Evolutionary conservation across 1,140 invertebrate species (phyloP), one percentile per base, ranked within the genome.

Genomic region (Druon quercuslanigerum): DNA sequence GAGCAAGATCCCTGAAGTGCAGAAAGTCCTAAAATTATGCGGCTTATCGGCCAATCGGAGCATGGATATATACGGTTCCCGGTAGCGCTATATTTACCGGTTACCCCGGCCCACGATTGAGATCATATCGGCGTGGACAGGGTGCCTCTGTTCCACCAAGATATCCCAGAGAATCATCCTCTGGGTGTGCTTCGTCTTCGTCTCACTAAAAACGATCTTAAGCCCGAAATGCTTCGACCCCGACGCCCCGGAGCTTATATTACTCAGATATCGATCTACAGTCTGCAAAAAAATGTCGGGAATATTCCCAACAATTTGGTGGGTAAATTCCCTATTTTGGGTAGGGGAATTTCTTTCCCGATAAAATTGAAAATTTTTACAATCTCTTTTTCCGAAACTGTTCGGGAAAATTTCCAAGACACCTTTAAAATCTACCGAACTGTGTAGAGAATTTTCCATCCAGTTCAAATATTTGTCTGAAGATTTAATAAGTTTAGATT

Each of bases 1-100:
- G 73, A 78, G 78, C 25, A 72, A 80, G 79, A 85, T 85, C 83
- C 78, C 79, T 77, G 75, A 84, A 84, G 82, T 83, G 84, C 81
- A 80, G 84, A 86, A 83, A 86, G 84, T 85, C 80, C 82, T 84
- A 85, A 87, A 87, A 87, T 86, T 86, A 87, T 85, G 80, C 83
- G 73, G 78, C 86, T 87, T 87, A 87, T 87, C 86, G 82, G 78
- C 70, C 81, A 83, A 86, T 84, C 84, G 80, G 80, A 78, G 83
- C 80, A 81, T 79, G 79, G 81, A 84, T 85, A 81, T 83, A 84
- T 84, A 86, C 80, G 80, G 77, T 85, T 85, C 83, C 82, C 83
- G 75, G 85, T 87, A 87, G 82, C 81, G 80, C 82, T 85, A 84
- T 85, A 85, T 85, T 85, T 84, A 85, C 79, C 79, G 79, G 82